Evolutionary conservation across 1,140 invertebrate species (phyloP).

Genomic region (Rhopalosiphum padi): DNA sequence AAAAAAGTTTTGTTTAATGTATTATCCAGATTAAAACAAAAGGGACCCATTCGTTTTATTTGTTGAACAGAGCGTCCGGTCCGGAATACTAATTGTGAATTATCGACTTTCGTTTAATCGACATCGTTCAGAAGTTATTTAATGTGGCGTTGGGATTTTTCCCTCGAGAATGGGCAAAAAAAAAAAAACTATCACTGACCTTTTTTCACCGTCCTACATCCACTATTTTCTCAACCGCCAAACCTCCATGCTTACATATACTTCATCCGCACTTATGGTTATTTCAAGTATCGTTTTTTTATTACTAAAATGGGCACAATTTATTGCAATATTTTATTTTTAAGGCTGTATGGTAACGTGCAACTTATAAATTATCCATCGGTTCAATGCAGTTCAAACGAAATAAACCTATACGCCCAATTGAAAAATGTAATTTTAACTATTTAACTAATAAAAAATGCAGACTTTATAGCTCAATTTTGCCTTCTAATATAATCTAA

Average conservation of each 20-base stretch:
- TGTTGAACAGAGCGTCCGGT: constrained; percentile 52
- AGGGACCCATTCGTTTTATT: constrained; percentile 52
- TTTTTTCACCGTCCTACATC: neutral
- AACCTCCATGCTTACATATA: constrained; percentile 5
- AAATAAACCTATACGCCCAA: neutral
- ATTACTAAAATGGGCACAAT: constrained; percentile 6
- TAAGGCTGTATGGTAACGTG: neutral
- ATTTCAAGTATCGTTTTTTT: constrained; percentile 40
- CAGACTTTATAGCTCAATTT: neutral
- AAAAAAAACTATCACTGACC: constrained; percentile 30
- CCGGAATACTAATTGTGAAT: constrained; percentile 57
- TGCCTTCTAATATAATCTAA: neutral
- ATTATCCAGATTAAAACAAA: constrained; percentile 56
- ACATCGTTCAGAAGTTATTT: constrained; percentile 55
- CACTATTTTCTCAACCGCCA: neutral
- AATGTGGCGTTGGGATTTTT: constrained; percentile 43
- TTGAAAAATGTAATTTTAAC: neutral
- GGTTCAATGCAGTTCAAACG: neutral
- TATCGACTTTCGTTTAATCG: constrained; percentile 56
- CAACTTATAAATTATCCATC: neutral
- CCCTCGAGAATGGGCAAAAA: constrained; percentile 17
- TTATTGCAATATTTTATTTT: neutral
- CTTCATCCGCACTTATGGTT: constrained; percentile 39
- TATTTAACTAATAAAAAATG: neutral
- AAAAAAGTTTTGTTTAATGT: constrained; percentile 56